Conservation (phyloP, 2,888 invertebrate species). For the Scaptomyza polygonia region DNA sequence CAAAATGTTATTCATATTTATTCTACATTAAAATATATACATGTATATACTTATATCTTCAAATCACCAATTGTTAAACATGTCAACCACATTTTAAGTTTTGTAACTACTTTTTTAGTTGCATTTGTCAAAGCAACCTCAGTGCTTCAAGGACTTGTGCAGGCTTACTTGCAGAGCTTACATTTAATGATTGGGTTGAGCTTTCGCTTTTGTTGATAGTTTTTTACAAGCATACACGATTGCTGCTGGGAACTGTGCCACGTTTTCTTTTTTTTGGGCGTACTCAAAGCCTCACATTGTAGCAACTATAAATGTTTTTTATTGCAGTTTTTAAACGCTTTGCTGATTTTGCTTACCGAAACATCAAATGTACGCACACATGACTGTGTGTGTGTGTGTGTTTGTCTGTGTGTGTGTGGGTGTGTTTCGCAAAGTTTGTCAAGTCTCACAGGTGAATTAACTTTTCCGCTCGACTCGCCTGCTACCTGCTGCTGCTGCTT, state of each 20-base stretch:
- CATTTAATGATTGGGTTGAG: constrained; percentile 59
- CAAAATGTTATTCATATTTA: neutral
- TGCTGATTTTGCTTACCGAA: constrained; percentile 71
- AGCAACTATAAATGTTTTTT: constrained; percentile 72
- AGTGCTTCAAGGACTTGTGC: constrained; percentile 24
- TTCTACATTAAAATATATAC: too few species aligned
- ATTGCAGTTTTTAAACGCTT: constrained; percentile 79
- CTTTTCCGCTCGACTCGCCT: constrained; percentile 71
- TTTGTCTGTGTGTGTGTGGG: constrained; percentile 12
- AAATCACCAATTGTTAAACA: neutral
- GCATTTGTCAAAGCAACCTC: constrained; percentile 16
- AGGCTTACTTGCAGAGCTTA: constrained; percentile 27
- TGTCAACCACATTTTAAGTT: neutral
- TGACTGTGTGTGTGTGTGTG: constrained; percentile 7
- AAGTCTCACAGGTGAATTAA: constrained; percentile 80
- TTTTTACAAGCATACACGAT: constrained; percentile 51
- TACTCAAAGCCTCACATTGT: constrained; percentile 62
- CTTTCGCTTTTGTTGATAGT: constrained; percentile 59
- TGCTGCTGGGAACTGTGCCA: constrained; percentile 41
- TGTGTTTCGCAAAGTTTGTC: constrained; percentile 69
- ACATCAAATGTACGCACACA: constrained; percentile 58
- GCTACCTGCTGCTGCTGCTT: constrained; percentile 29
- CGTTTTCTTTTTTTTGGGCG: neutral
- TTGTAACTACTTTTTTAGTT: neutral
- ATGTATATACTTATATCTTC: neutral